A percentile compares a stretch with the other conserved stretches of the same genome.
These are phyloP conservation scores for Coleophora flavipennella DNA, from an alignment of 2,888 invertebrate genomes.

Conservation along the genomic window DNA sequence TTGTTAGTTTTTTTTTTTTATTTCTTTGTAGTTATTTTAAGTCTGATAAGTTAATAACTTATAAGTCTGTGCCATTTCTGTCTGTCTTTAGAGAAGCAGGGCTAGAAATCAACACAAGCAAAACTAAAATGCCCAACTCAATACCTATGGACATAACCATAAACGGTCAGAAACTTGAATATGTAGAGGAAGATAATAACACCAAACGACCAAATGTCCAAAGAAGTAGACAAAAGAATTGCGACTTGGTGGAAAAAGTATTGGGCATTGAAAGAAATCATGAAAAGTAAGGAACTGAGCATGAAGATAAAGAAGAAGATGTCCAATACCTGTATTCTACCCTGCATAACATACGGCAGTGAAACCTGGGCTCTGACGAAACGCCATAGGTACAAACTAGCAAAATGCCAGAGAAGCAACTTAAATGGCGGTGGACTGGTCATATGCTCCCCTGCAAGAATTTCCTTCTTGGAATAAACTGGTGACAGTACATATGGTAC, in stretches of 20 bases:
- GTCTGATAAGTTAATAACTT: too few species aligned
- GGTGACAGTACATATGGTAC: too few species aligned
- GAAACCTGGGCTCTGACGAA: too few species aligned
- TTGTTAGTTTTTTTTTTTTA: too few species aligned
- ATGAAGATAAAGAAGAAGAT: not conserved
- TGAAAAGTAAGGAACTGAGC: too few species aligned
- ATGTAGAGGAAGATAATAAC: not conserved
- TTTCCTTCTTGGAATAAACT: too few species aligned
- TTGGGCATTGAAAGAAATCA: too few species aligned
- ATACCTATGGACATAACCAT: not conserved
- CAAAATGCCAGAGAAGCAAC: not conserved
- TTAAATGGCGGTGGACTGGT: too few species aligned
- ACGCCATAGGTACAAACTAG: too few species aligned
- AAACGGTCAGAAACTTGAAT: not conserved
- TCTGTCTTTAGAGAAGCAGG: constrained; percentile 33
- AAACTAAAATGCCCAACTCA: not conserved
- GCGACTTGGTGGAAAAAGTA: not conserved
- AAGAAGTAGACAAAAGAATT: not conserved
- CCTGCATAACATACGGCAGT: not conserved
- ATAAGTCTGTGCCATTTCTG: too few species aligned
- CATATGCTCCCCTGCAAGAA: too few species aligned
- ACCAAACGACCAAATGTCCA: not conserved
- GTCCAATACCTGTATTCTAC: not conserved
- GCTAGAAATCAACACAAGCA: not conserved
- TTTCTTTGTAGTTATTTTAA: too few species aligned